Base-by-base conservation (phyloP, 92 coral and sea anemone genomes). In the Palythoa heliodiscus region DNA sequence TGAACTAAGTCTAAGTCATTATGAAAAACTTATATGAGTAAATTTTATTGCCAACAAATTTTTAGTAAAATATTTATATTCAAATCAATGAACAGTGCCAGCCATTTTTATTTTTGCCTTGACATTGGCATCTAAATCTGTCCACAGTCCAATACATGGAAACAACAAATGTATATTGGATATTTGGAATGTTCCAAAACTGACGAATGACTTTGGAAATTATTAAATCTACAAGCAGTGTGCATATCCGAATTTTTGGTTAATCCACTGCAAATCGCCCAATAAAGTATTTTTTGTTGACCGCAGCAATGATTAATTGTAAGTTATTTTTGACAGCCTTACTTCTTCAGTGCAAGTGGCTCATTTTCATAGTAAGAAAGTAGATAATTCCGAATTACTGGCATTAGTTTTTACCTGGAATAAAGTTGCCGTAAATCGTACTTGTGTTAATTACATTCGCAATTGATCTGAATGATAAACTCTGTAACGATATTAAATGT, bases 391-490 rank as follows among this genome's bases (percentile, higher is more conserved):
- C 50, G 9, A 43, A 43, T 5, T 8, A 43, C 4, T 43, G 50
- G 5, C 6, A 3, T 70, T n/a, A n/a, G n/a, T n/a, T n/a, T n/a
- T 4, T 70, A 47, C 48, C 53, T 54, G 11, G 35, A 39, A 75
- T 52, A 52, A 35, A 73, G 4, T 40, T 17, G 20, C 54, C 7
- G 12, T 60, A 35, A 40, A n/a, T 57, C 52, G 70, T 16, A 77
- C 20, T 75, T 4, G 17, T 22, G 68, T 37, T 76, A 76, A 76
- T 76, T 53, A 24, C 67, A 35, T 24, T 23, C 69, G 55, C 82
- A 75, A 75, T 75, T 75, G 79, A 22, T n/a, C 61, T 3, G 35
- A 29, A 29, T 29, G 14, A 75, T 75, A 75, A 75, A 75, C 79
- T 20, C 38, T 48, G 38, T 22, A 75, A 75, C 79, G 79, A 50